Percentiles rank a stretch among this genome's conserved stretches.
phyloP scores from a whole-genome alignment of 2,888 invertebrate genomes.

The Diarsia mendica region DNA sequence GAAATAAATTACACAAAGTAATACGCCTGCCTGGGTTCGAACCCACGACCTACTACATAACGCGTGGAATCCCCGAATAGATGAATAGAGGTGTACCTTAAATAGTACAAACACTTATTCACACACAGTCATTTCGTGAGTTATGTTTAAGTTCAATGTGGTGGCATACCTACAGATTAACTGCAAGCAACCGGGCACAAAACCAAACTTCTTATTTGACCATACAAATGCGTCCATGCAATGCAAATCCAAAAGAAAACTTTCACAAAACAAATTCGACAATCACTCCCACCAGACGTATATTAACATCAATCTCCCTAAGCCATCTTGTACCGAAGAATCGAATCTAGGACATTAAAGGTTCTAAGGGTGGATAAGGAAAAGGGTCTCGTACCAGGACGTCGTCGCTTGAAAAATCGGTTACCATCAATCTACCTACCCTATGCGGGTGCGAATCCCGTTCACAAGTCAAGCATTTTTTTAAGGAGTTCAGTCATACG shows the following conservation, averaged over 20 bases:
- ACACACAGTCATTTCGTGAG: no score
- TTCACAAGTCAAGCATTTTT: slow-evolving; percentile 77
- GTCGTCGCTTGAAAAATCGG: slow-evolving; percentile 76
- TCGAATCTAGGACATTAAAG: slow-evolving; percentile 62
- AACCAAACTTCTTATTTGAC: not conserved
- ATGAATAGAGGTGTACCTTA: no score
- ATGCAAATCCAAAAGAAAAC: not conserved
- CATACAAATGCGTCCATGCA: not conserved
- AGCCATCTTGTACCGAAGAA: slow-evolving; percentile 64
- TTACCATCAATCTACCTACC: slow-evolving; percentile 75
- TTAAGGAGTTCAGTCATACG: slow-evolving; percentile 74
- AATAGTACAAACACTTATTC: no score
- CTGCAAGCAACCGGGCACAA: no score
- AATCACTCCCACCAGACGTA: slow-evolving; percentile 32
- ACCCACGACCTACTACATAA: no score
- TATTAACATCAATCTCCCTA: slow-evolving; percentile 67
- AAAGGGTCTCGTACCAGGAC: slow-evolving; percentile 65
- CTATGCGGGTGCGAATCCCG: slow-evolving; percentile 74
- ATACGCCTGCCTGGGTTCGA: no score
- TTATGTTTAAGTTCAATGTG: no score
- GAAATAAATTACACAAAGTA: no score
- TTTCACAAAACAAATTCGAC: slow-evolving; percentile 6
- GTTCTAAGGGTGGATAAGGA: slow-evolving; percentile 71
- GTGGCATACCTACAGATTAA: no score
- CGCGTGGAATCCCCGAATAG: no score